Evolutionary conservation across 2,797 vertebrate genomes (phyloP).

Genomic region (Sebastes cheni): DNA sequence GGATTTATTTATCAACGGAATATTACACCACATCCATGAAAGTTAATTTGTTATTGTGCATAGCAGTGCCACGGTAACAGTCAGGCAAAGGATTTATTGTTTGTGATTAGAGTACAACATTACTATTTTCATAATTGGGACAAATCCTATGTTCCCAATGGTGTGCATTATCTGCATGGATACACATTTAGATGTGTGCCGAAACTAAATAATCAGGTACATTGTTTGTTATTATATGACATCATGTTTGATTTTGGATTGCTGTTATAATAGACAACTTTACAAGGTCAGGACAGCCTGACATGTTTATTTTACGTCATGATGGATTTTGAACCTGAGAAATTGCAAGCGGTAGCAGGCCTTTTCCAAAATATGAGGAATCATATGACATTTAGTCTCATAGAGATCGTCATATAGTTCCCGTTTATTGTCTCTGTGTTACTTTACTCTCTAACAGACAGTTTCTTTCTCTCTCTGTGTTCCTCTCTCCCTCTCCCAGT

Average conservation of each 20-base stretch:
- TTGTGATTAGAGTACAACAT: background rate
- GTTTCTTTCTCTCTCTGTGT: background rate
- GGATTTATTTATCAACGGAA: background rate
- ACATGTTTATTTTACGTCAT: conserved; percentile 8
- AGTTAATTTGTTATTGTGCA: background rate
- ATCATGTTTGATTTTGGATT: background rate
- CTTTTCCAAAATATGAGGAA: background rate
- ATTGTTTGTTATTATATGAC: background rate
- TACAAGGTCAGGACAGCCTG: conserved; percentile 31
- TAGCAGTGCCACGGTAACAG: background rate
- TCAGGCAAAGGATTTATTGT: background rate
- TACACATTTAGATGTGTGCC: background rate
- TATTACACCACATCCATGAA: background rate
- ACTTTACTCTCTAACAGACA: background rate
- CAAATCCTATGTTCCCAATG: background rate
- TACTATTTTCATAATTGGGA: background rate
- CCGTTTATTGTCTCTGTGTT: background rate
- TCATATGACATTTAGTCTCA: background rate
- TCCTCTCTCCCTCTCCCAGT: conserved; percentile 69
- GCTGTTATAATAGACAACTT: background rate
- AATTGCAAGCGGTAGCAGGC: background rate
- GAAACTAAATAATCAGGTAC: background rate
- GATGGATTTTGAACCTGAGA: conserved; percentile 1
- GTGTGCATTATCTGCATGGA: background rate
- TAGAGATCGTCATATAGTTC: background rate